Conservation (phyloP, 1,140 invertebrate genomes). For the Aphis gossypii region DNA sequence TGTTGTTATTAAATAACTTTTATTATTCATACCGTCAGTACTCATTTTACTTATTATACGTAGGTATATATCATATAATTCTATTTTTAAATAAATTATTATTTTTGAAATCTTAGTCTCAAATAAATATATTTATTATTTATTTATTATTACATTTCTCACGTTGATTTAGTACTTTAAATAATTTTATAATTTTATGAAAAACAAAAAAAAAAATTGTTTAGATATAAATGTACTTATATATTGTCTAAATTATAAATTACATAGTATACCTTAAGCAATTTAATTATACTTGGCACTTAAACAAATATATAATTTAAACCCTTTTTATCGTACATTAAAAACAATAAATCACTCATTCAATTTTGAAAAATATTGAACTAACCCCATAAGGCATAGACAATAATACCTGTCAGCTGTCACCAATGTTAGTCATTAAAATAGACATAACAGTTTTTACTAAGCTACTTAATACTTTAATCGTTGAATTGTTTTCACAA, state of each 20-base stretch:
- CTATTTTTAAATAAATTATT: background rate
- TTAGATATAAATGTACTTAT: too few relatives aligned
- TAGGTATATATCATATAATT: too few relatives aligned
- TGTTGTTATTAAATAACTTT: too few relatives aligned
- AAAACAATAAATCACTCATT: background rate
- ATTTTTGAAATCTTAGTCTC: background rate
- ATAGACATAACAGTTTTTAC: background rate
- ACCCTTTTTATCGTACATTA: background rate
- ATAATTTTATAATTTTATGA: background rate
- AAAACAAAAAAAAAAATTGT: too few relatives aligned
- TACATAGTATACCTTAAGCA: background rate
- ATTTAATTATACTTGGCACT: background rate
- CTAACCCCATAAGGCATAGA: background rate
- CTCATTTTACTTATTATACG: too few relatives aligned
- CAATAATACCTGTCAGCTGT: background rate
- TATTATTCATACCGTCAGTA: too few relatives aligned
- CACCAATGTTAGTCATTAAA: background rate
- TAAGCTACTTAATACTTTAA: background rate
- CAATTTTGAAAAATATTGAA: background rate
- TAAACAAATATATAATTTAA: background rate
- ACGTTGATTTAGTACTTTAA: background rate
- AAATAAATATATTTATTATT: background rate
- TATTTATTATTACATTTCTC: background rate
- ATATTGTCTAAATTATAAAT: background rate
- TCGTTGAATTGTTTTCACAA: background rate